A percentile compares a stretch with the other conserved stretches of the same genome.
These are phyloP conservation scores for Saccostrea echinata DNA, from an alignment of 1,140 invertebrate species.

Conservation along the genomic window DNA sequence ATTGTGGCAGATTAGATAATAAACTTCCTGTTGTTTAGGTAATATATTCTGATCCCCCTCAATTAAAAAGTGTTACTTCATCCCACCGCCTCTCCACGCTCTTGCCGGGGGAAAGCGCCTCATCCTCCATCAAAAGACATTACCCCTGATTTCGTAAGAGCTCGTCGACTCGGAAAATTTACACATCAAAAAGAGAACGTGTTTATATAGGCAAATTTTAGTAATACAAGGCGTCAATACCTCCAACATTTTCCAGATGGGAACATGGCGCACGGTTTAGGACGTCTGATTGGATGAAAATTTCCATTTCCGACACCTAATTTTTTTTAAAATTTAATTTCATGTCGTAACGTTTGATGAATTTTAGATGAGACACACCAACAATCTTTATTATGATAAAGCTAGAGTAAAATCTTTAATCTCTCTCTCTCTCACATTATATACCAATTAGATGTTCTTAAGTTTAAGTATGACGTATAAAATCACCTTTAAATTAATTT, in stretches of 20 bases:
- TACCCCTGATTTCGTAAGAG: constrained; percentile 27
- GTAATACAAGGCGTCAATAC: constrained; percentile 27
- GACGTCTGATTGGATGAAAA: constrained; percentile 18
- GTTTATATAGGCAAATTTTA: constrained; percentile 34
- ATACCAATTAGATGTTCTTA: not conserved
- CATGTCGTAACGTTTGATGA: constrained; percentile 11
- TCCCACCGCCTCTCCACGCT: not conserved
- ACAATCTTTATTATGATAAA: not conserved
- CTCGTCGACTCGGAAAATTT: constrained; percentile 19
- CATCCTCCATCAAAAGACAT: constrained; percentile 21
- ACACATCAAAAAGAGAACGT: constrained; percentile 34
- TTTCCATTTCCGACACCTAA: constrained; percentile 13
- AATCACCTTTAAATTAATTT: not conserved
- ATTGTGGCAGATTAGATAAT: constrained; percentile 8
- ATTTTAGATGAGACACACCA: constrained; percentile 25
- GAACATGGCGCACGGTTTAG: not conserved
- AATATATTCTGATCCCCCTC: constrained; percentile 23
- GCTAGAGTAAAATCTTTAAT: not conserved
- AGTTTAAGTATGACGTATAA: too few relatives aligned
- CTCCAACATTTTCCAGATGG: constrained; percentile 16
- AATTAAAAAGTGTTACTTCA: constrained; percentile 32
- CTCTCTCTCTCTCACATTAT: constrained; percentile 5
- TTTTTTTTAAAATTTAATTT: constrained; percentile 22
- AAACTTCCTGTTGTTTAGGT: constrained; percentile 33
- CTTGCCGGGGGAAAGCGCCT: constrained; percentile 13